These are phyloP conservation scores for Cranoglanis bouderius DNA, from an alignment of 2,113 vertebrate genomes.

Conservation along the genomic window DNA sequence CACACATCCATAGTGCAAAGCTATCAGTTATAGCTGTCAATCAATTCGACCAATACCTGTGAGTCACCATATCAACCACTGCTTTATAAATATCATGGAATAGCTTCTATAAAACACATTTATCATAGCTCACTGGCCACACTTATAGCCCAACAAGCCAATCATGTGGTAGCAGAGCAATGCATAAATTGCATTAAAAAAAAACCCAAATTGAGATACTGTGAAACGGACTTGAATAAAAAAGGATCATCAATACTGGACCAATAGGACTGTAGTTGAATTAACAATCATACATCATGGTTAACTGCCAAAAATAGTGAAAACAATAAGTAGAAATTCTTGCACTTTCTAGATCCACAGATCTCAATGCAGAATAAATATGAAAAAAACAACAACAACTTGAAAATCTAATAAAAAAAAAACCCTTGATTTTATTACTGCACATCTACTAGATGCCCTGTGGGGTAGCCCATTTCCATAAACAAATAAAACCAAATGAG, in stretches of 20 bases:
- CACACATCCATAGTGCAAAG: neutral
- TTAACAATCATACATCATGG: neutral
- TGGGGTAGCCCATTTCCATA: conserved; percentile 21
- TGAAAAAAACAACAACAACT: neutral
- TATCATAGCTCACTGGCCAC: neutral
- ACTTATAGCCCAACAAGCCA: neutral
- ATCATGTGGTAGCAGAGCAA: neutral
- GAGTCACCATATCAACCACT: neutral
- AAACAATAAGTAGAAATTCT: neutral
- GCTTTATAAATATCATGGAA: conserved; percentile 1
- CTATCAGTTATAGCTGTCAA: neutral
- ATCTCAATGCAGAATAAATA: neutral
- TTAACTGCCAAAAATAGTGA: neutral
- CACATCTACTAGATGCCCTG: conserved; percentile 28
- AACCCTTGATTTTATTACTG: conserved; percentile 31
- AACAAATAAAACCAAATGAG: conserved; percentile 23
- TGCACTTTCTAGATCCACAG: neutral
- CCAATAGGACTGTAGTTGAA: neutral
- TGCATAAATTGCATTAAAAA: neutral
- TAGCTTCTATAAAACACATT: neutral
- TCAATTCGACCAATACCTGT: neutral
- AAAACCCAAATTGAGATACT: neutral
- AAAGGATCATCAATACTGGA: neutral
- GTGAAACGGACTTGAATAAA: neutral
- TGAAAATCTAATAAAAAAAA: neutral